Evolutionary conservation across 2,888 invertebrate species (phyloP), one percentile per base, ranked within the genome.

Genomic region (Phortica okadai): DNA sequence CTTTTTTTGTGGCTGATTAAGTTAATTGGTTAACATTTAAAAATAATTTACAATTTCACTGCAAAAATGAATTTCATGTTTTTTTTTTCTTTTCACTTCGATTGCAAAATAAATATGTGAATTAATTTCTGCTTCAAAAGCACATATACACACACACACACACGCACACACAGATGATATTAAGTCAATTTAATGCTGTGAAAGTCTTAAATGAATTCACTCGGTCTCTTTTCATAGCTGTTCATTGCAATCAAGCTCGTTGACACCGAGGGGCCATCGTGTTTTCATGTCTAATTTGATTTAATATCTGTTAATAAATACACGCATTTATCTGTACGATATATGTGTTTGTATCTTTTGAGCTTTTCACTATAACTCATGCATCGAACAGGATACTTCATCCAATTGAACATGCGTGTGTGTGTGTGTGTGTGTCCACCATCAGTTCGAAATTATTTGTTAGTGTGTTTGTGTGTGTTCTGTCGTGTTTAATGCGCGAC

Each of bases 191-290:
- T 79, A 83, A 74, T 80, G 77, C 77, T 67, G 80, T 80, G 83
- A 80, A 83, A 80, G 80, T 75, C 74, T 76, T 78, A 76, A 84
- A 83, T 80, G 79, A 82, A 77, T 84, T 79, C 54, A 33, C 70
- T 33, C 54, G 54, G 33, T 21, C 54, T 14, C 33, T 25, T 69
- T 56, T 72, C 33, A 62, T 62, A 25, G 21, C 16, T 25, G n/a
- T 8, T 62, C 62, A 25, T 62, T 62, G 25, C 62, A 62, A 62
- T 62, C 62, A 62, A 25, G 62, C 50, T 62, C 21, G 62, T 62
- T 1, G 33, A 33, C 33, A 56, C 56, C 16, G 16, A 11, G 56
- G 14, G 56, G 14, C 54, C n/a, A 16, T 8, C 33, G 62, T 62
- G 16, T 62, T 25, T 72, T 72, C 41, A n/a, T 72, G 70, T 72